Base-by-base conservation (phyloP, 2,888 invertebrate species). In the Drosophila merina region DNA sequence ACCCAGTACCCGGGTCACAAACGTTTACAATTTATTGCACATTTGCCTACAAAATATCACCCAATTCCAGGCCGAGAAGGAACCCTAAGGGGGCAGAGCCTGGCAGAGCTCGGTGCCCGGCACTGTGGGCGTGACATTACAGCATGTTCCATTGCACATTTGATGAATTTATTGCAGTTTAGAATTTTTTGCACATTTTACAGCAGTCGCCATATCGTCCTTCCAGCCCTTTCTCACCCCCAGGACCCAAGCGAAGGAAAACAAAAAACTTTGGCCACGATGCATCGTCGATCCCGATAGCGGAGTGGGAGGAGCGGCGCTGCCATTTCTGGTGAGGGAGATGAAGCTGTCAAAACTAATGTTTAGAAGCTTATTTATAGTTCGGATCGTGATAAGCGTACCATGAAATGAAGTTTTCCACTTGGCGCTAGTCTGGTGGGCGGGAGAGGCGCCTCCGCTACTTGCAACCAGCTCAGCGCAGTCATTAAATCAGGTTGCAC, bases 91-190 rank as follows among this genome's bases (percentile, higher is more conserved):
- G 86, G 75, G 88, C 71, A 71, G 12, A 26, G 36, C 26, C 30
- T 49, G 26, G 31, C 36, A 47, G 48, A 49, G 33, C 38, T 31
- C 50, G 44, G 44, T 9, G 31, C 26, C 66, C 47, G 51, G 72
- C 69, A 44, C 64, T 74, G 88, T 88, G 88, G 89, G 89, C 76
- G 89, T 88, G 89, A 88, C 84, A 88, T 87, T 88, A 88, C 89
- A 88, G 88, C 85, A 86, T 86, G 85, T 86, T 88, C 84, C 89
- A 89, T 89, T 90, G 90, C 89, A 86, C 89, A 90, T 90, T 86
- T 90, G 90, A 90, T 88, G 89, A 90, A 90, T 90, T 90, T 90
- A 90, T 90, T 88, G 90, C 89, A 88, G 83, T 89, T 89, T 90
- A 88, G 90, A 90, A 89, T 82, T 88, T 89, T 88, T 88, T 79